These are phyloP conservation scores for Hylia prasina DNA, from an alignment of 2,113 vertebrate genomes.

Conservation along the genomic window DNA sequence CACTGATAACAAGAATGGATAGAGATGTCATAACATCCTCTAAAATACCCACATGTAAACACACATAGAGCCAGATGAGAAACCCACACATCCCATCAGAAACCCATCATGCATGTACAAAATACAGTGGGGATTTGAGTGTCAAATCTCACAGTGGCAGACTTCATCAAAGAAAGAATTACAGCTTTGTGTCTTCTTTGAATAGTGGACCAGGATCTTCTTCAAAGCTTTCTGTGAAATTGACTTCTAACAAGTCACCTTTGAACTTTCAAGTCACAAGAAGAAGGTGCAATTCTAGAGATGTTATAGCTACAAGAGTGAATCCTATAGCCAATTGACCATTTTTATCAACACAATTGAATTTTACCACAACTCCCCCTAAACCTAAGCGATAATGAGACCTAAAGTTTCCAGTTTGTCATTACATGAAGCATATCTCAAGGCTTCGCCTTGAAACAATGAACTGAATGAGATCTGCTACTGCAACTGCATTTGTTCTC, in stretches of 20 bases:
- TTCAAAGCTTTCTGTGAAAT: neutral
- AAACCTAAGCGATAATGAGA: neutral
- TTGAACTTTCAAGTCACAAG: slow-evolving; percentile 6
- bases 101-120: neutral
- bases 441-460: neutral
- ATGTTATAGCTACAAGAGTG: neutral
- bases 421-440: neutral
- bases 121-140: neutral
- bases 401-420: neutral
- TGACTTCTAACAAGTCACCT: neutral
- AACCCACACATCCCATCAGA: neutral
- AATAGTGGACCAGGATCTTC: neutral
- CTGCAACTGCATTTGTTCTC: neutral
- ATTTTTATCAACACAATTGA: neutral
- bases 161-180: slow-evolving; percentile 19
- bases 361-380: neutral
- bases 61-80: neutral
- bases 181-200: slow-evolving; percentile 2
- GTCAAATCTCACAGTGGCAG: neutral
- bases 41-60: neutral
- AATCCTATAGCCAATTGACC: neutral
- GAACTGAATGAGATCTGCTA: neutral
- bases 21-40: neutral
- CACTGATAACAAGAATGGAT: neutral
- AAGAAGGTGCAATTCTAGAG: neutral